Conservation (phyloP, 2,113 vertebrate genomes). For the Haliaeetus leucogaster region DNA sequence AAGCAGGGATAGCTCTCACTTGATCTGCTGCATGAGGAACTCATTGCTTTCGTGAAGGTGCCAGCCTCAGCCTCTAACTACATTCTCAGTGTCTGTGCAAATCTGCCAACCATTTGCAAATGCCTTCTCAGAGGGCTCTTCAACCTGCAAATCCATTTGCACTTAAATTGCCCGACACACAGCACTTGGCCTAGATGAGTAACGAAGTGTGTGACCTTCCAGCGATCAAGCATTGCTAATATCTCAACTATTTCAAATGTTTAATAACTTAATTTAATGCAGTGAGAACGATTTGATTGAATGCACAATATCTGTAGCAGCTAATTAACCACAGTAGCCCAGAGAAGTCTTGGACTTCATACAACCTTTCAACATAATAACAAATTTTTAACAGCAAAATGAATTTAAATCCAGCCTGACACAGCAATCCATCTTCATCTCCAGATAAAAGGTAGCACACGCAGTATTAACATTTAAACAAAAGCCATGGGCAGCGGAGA, state of each 20-base stretch:
- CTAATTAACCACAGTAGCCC: conserved; percentile 45
- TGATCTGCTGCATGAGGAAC: neutral
- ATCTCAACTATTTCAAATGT: conserved; percentile 13
- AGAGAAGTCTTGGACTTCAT: conserved; percentile 38
- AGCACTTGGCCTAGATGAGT: neutral
- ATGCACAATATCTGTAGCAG: conserved; percentile 18
- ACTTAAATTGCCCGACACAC: neutral
- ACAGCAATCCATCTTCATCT: conserved; percentile 44
- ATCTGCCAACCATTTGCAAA: neutral
- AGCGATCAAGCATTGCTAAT: neutral
- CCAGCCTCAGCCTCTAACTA: neutral
- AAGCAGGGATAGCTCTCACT: neutral
- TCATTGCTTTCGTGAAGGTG: neutral
- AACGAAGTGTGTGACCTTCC: conserved; percentile 30
- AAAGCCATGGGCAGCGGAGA: neutral
- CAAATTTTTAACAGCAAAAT: conserved; percentile 37
- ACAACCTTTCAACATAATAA: conserved; percentile 41
- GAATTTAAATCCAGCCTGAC: conserved; percentile 44
- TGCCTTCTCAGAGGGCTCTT: neutral
- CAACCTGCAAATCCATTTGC: conserved; percentile 26
- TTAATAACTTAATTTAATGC: conserved; percentile 55
- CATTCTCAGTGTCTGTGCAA: neutral
- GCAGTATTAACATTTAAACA: conserved; percentile 22
- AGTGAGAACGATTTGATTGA: conserved; percentile 14
- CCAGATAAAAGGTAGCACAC: conserved; percentile 28